Conservation (phyloP, 2,113 vertebrate species). For the Rhineura floridana region DNA sequence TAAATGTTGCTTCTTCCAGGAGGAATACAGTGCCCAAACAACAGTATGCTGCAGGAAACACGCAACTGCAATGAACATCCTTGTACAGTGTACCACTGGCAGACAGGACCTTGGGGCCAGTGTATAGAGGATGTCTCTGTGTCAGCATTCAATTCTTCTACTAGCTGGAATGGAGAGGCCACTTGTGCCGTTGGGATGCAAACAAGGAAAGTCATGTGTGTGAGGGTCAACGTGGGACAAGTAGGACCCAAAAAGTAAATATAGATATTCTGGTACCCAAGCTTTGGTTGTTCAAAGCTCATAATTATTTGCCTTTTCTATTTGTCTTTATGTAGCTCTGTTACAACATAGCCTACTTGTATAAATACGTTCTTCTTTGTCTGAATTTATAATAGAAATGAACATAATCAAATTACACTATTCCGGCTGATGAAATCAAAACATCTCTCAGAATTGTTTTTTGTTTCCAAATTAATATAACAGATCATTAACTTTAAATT, state of each 20-base stretch:
- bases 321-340: not conserved
- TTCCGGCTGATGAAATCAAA: not conserved
- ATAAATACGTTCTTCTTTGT: not conserved
- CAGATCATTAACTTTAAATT: not conserved
- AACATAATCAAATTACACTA: not conserved
- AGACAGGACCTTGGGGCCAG: constrained; percentile 90
- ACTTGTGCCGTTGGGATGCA: constrained; percentile 91
- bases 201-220: constrained; percentile 97
- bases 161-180: constrained; percentile 71
- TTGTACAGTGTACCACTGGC: constrained; percentile 97
- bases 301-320: not conserved
- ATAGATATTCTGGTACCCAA: not conserved
- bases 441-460: not conserved
- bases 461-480: not conserved
- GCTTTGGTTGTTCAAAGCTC: not conserved
- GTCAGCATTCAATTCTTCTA: constrained; percentile 82
- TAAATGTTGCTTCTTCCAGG: constrained; percentile 75
- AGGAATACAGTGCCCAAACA: constrained; percentile 88
- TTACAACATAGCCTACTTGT: not conserved
- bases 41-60: constrained; percentile 87
- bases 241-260: constrained; percentile 97
- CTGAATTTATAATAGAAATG: not conserved
- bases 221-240: constrained; percentile 96
- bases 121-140: constrained; percentile 90
- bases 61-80: constrained; percentile 95